Evolutionary conservation across 2,113 vertebrate species (phyloP).

Genomic region (Penelope pileata): DNA sequence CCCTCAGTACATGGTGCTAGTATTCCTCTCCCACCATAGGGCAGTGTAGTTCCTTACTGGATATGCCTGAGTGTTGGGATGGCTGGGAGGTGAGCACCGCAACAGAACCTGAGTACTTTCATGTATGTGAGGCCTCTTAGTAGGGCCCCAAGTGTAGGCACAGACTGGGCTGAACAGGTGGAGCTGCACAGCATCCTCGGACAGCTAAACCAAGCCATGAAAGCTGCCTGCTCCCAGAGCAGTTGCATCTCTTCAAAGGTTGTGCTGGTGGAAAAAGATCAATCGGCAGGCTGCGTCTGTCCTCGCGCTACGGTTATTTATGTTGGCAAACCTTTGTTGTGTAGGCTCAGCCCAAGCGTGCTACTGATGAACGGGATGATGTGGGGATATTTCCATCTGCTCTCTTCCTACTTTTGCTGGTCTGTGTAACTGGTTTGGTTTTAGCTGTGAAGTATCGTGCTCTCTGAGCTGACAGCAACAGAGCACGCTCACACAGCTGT

Average conservation of each 20-base stretch:
- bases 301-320: not conserved
- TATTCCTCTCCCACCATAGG: not conserved
- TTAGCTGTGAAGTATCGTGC: not conserved
- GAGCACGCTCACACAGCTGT: accelerated
- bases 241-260: not conserved
- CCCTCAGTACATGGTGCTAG: not conserved
- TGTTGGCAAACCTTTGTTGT: not conserved
- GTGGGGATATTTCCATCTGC: not conserved
- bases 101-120: not conserved
- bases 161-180: not conserved
- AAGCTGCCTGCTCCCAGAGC: not conserved
- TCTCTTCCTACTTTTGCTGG: not conserved
- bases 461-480: not conserved
- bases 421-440: not conserved
- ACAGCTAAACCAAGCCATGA: not conserved
- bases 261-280: not conserved
- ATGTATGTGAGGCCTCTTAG: too few species aligned
- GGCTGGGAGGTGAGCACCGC: not conserved
- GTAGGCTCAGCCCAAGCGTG: accelerated
- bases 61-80: not conserved
- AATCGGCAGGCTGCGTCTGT: not conserved
- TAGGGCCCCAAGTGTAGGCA: not conserved
- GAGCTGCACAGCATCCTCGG: not conserved
- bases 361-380: not conserved
- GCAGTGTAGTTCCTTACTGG: not conserved